Percentiles rank a stretch among this genome's conserved stretches.
phyloP scores from a whole-genome alignment of 1,140 invertebrate species.

The Muscidifurax raptorellus region DNA sequence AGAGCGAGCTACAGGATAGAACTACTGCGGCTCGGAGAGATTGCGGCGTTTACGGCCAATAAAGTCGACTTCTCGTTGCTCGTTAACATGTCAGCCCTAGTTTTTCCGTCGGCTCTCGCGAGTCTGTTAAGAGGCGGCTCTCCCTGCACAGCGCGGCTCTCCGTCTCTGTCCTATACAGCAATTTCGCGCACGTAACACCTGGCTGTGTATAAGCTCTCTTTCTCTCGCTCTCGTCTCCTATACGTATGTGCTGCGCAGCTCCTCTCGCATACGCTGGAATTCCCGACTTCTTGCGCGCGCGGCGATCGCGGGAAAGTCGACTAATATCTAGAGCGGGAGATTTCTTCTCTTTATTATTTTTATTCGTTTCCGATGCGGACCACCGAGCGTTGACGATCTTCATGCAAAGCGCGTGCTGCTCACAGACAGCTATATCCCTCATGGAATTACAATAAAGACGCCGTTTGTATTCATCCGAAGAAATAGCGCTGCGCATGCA shows the following conservation, averaged over 20 bases:
- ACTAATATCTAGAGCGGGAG: not conserved
- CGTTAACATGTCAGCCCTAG: constrained; percentile 72
- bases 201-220: not conserved
- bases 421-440: too few relatives aligned
- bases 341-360: too few relatives aligned
- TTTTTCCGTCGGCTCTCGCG: constrained; percentile 67
- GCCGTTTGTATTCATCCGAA: not conserved
- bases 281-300: not conserved
- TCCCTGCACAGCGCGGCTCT: not conserved
- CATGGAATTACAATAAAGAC: too few relatives aligned
- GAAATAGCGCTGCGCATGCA: too few relatives aligned
- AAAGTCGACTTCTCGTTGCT: constrained; percentile 71
- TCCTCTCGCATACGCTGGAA: too few relatives aligned
- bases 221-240: too few relatives aligned
- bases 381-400: too few relatives aligned
- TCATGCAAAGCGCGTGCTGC: not conserved
- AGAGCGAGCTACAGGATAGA: constrained; percentile 62
- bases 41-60: constrained; percentile 71
- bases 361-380: too few relatives aligned
- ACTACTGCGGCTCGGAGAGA: constrained; percentile 65
- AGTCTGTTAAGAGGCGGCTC: constrained; percentile 48
- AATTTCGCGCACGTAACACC: not conserved
- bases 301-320: not conserved
- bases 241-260: not conserved
- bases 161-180: not conserved